Evolutionary conservation across 1,140 invertebrate genomes (phyloP), one percentile per base, ranked within the genome.

Genomic region (Oscheius sp.): DNA sequence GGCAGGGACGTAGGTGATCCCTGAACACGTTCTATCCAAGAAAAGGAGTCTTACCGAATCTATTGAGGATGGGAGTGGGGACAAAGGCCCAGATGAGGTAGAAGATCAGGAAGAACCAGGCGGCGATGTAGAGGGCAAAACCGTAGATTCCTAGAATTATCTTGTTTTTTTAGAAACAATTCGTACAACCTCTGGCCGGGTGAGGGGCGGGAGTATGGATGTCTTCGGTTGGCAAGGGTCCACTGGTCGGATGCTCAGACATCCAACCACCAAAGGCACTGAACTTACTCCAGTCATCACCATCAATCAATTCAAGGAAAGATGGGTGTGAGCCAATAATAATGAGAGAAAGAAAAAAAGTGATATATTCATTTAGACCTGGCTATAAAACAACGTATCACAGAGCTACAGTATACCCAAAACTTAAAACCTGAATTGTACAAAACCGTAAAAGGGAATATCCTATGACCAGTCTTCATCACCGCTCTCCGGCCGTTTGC

Each of bases 21-120:
- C 68, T 70, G 38, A n/a, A 70, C 38, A 35, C 15, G 35, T 2
- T 31, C n/a, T 31, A 3, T 46, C 15, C 13, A 26, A 52, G 45
- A 13, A 49, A 31, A 65, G 29, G 18, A 61, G 20, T 2, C 35
- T 20, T 18, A 74, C 61, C 55, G 1, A 65, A 26, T 28, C 63
- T 26, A 78, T 68, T 68, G 36, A 77, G 38, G 42, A 77, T 61
- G 3, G 71, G 71, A 1, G 59, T 67, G 15, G 76, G 76, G 1
- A 78, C 61, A 31, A 77, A 36, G 2, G 75, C 75, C 76, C 76
- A 77, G 34, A 77, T 64, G 10, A 77, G 31, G 63, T 77, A 77
- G n/a, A 74, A 23, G 1, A 73, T 55, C 1, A 68, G 45, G 23
- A 77, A 64, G 20, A 70, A 42, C 63, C 46, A 68, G 28, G 75